A percentile compares a stretch with the other conserved stretches of the same genome.
Evolutionary conservation across 2,888 invertebrate species (phyloP).

Genomic region (Gymnosoma rotundatum): DNA sequence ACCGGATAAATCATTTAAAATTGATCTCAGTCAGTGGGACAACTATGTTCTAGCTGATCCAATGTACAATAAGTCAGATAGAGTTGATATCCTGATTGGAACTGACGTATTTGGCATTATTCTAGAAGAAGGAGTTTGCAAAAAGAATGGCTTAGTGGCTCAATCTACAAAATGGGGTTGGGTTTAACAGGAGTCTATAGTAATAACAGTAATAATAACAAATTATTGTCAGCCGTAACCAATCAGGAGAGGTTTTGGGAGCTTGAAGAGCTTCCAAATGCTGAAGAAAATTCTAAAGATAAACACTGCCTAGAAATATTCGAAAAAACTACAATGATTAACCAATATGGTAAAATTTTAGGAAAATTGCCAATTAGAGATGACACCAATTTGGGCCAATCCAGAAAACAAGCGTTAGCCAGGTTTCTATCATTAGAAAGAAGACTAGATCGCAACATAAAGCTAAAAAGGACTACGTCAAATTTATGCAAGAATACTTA

Average conservation of each 20-base stretch:
- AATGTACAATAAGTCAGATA: conserved; percentile 12
- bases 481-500: too few species aligned
- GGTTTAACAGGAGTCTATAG: conserved; percentile 34
- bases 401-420: background rate
- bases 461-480: too few species aligned
- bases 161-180: conserved; percentile 56
- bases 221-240: background rate
- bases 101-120: background rate
- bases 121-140: background rate
- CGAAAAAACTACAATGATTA: background rate
- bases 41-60: conserved; percentile 11
- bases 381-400: background rate
- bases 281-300: background rate
- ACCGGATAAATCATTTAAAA: background rate
- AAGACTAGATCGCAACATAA: background rate
- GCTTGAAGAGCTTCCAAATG: conserved; percentile 3
- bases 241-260: conserved; percentile 22
- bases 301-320: background rate
- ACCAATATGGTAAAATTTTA: background rate
- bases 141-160: background rate
- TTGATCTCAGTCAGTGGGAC: conserved; percentile 24
- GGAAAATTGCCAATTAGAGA: background rate
- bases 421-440: background rate
- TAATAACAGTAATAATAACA: background rate
- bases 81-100: conserved; percentile 33